These are phyloP conservation scores for Platichthys flesus DNA, from an alignment of 2,113 vertebrate genomes.

Conservation along the genomic window DNA sequence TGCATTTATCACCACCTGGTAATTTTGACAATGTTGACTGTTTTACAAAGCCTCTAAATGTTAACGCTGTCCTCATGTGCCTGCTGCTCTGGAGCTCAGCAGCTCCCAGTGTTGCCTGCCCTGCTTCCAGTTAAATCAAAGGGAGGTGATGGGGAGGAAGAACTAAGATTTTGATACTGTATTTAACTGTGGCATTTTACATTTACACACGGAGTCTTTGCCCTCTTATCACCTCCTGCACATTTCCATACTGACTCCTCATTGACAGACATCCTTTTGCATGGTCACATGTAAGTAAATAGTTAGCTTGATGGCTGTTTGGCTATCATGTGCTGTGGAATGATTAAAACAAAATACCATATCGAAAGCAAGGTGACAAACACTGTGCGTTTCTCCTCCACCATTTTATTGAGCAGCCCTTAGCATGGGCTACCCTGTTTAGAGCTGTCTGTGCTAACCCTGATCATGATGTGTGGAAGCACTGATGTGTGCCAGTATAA, in stretches of 20 bases:
- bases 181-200: no score
- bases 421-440: neutral
- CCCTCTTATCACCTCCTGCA: no score
- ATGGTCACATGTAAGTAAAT: constrained; percentile 7
- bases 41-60: constrained; percentile 47
- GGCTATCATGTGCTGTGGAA: neutral
- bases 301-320: neutral
- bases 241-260: no score
- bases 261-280: neutral
- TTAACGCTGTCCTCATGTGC: constrained; percentile 37
- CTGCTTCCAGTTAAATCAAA: no score
- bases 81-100: constrained; percentile 27
- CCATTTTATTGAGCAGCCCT: constrained; percentile 10
- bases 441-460: constrained; percentile 2
- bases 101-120: no score
- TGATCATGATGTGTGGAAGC: constrained; percentile 46
- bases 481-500: constrained; percentile 58
- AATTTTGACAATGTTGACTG: constrained; percentile 69
- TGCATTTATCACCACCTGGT: constrained; percentile 73
- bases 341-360: neutral
- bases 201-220: no score
- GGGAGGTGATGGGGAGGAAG: no score
- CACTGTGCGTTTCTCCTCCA: constrained; percentile 14
- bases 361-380: neutral
- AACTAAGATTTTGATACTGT: no score